These are phyloP conservation scores for Scopus umbretta DNA, from an alignment of 2,113 vertebrate species.

Conservation along the genomic window DNA sequence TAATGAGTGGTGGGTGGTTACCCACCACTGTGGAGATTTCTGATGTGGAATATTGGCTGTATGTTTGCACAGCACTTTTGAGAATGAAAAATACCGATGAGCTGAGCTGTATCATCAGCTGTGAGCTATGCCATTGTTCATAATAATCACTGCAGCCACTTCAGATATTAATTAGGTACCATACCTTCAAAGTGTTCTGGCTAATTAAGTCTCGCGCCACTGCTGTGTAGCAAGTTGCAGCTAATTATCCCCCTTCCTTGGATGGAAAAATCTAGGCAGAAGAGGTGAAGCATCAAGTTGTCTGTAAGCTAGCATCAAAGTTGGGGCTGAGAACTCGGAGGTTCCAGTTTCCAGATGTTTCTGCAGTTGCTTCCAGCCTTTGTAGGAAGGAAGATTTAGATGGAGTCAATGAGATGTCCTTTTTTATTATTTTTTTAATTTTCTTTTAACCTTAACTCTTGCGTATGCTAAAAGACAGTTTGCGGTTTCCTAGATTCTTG, in stretches of 20 bases:
- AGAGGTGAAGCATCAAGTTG: neutral
- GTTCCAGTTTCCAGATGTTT: neutral
- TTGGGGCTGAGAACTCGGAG: neutral
- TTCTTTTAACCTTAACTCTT: neutral
- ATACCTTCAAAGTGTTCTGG: neutral
- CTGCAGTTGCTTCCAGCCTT: neutral
- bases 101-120: neutral
- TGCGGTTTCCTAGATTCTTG: neutral
- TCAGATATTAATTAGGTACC: neutral
- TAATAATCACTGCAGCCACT: neutral
- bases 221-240: neutral
- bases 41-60: neutral
- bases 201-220: neutral
- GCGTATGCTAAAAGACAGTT: neutral
- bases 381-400: neutral
- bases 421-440: neutral
- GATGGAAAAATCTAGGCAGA: neutral
- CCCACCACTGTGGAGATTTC: neutral
- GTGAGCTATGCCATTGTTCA: neutral
- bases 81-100: neutral
- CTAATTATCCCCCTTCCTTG: neutral
- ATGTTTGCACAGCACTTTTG: neutral
- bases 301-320: neutral
- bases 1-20: too few species aligned
- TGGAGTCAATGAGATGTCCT: neutral